phyloP scores from a whole-genome alignment of 2,888 invertebrate genomes.

The Oscheius sp. region DNA sequence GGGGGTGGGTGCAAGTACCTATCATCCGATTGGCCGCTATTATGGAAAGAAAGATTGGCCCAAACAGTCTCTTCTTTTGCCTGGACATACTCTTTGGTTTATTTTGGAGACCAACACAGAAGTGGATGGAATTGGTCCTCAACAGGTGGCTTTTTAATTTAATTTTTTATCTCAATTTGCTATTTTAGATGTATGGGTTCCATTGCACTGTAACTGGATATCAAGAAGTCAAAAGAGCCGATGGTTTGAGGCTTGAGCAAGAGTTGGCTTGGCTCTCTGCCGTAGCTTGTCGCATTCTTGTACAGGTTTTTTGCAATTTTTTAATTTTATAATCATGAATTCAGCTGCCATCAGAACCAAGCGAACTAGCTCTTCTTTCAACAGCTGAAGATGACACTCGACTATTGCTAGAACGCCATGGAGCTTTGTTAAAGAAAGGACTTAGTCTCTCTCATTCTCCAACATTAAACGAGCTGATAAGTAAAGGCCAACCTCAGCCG shows the following conservation, averaged over 20 bases:
- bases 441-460: constrained; percentile 87
- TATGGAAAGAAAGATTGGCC: constrained; percentile 78
- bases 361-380: constrained; percentile 73
- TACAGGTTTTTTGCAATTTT: constrained; percentile 37
- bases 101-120: constrained; percentile 86
- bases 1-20: constrained; percentile 47
- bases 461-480: constrained; percentile 83
- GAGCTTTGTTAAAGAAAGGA: constrained; percentile 81
- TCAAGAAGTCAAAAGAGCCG: constrained; percentile 32
- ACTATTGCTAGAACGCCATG: constrained; percentile 68
- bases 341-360: constrained; percentile 49
- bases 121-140: constrained; percentile 49
- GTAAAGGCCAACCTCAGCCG: constrained; percentile 45
- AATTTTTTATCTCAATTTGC: not conserved
- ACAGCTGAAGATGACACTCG: constrained; percentile 77
- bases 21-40: constrained; percentile 70
- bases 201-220: constrained; percentile 65
- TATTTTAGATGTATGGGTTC: constrained; percentile 60
- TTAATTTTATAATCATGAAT: not conserved
- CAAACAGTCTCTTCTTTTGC: constrained; percentile 74
- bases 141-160: constrained; percentile 33
- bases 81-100: constrained; percentile 87
- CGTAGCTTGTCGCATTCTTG: constrained; percentile 61
- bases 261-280: constrained; percentile 66
- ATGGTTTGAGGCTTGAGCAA: constrained; percentile 59